Base-by-base conservation (phyloP, 2,797 vertebrate species). In the Pseudochirops corinnae region DNA sequence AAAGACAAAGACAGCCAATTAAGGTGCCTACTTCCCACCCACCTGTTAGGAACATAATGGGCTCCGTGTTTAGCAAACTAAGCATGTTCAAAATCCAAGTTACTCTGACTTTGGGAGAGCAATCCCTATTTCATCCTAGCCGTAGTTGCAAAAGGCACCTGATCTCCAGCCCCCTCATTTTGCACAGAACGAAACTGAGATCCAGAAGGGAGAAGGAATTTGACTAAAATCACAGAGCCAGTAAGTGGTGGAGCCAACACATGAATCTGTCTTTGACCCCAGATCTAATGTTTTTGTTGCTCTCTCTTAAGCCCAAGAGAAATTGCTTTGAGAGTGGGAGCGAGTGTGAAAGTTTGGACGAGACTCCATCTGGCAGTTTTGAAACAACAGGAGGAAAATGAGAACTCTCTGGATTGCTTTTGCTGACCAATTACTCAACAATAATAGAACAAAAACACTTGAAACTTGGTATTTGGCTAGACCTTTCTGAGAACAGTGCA, bases 351-450 rank as follows among this genome's bases (percentile, higher is more conserved):
- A 94, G 26, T 90, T 96, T 97, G 96, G 97, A 96, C 96, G 93
- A 50, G 24, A 95, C 91, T 95, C 92, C 74, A 55, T 90, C 91
- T 96, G 93, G 56, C 82, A 94, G 94, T 97, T 94, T 95, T 93
- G 96, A 97, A 94, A 91, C 91, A 97, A 94, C 58, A 92, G 56
- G 53, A 52, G 57, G 67, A 97, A 95, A 95, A 29, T 97, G 94
- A 96, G 94, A 82, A 94, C 56, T 90, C 90, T 92, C 95, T 94
- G 87, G 94, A 46, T 96, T 62, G 95, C 93, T 96, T 97, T 96
- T 97, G 95, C 93, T 97, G 95, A 95, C 90, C 90, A 56, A 90
- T 94, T 94, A 94, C 60, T 97, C 93, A 96, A 95, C 95, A 96
- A 95, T 90, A 95, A 39, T 92, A 91, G 96, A 95, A 96, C 92